A percentile compares a stretch with the other conserved stretches of the same genome.
phyloP scores from a whole-genome alignment of 2,888 invertebrate genomes.

The Mayetiola destructor region DNA sequence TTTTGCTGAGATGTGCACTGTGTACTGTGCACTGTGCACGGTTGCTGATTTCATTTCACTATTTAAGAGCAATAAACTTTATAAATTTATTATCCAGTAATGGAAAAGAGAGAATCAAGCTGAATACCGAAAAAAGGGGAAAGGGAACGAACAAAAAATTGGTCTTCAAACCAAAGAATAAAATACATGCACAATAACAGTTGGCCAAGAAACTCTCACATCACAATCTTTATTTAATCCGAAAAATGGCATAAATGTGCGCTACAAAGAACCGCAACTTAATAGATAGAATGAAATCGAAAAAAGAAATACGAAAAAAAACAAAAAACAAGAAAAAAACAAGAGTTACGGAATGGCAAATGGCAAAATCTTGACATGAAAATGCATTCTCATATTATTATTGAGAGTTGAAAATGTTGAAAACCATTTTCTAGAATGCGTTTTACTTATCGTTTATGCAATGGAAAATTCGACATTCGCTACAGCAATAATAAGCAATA shows the following conservation, averaged over 20 bases:
- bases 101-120: not conserved
- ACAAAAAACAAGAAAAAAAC: too few relatives aligned
- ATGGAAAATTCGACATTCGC: too few relatives aligned
- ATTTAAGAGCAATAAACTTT: conserved; percentile 14
- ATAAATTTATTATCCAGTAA: conserved; percentile 13
- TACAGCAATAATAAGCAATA: not conserved
- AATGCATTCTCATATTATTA: conserved; percentile 11
- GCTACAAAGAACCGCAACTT: conserved; percentile 3
- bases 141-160: too few relatives aligned
- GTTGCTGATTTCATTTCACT: conserved; percentile 6
- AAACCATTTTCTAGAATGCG: conserved; percentile 1
- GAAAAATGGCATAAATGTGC: conserved; percentile 7
- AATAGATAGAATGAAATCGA: conserved; percentile 6
- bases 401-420: too few relatives aligned
- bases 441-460: conserved; percentile 5
- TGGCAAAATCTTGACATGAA: conserved; percentile 8
- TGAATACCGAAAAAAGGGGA: not conserved
- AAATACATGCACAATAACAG: too few relatives aligned
- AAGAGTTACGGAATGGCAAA: too few relatives aligned
- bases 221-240: not conserved
- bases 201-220: too few relatives aligned
- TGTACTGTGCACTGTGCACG: not conserved
- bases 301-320: too few relatives aligned
- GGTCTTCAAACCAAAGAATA: too few relatives aligned
- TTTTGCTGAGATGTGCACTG: not conserved